A percentile compares a stretch with the other conserved stretches of the same genome.
Conservation (phyloP, 1,140 invertebrate genomes). For the Lepidostoma basale region DNA sequence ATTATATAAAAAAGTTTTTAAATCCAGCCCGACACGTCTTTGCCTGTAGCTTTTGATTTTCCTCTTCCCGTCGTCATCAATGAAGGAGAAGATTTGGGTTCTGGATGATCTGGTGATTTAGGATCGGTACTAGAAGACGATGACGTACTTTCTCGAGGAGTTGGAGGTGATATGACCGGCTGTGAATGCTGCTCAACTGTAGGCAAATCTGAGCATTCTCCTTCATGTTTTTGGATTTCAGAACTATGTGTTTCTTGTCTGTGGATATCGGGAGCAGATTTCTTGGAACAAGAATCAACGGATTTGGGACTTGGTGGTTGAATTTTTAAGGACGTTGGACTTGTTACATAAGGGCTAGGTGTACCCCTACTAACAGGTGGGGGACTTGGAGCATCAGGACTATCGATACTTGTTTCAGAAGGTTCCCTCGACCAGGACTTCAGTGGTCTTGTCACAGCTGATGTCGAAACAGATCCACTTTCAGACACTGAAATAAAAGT, state of each 20-base stretch:
- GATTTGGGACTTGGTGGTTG: constrained; percentile 2
- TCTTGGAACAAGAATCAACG: neutral
- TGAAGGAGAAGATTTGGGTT: constrained; percentile 24
- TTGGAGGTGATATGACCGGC: constrained; percentile 26
- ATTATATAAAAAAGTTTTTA: constrained; percentile 51
- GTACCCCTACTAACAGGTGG: constrained; percentile 13
- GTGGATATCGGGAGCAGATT: neutral
- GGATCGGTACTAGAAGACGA: too few species aligned
- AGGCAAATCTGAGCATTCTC: neutral
- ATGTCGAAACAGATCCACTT: constrained; percentile 48
- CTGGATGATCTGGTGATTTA: neutral
- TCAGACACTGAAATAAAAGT: constrained; percentile 41
- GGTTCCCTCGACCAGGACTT: constrained; percentile 50
- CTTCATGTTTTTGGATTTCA: neutral
- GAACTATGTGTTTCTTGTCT: neutral
- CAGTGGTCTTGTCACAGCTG: constrained; percentile 49
- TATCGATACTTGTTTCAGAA: constrained; percentile 48
- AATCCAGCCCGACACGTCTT: constrained; percentile 71
- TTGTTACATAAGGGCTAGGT: constrained; percentile 38
- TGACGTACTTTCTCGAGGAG: constrained; percentile 36
- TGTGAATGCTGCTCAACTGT: constrained; percentile 7
- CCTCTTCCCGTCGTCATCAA: constrained; percentile 61
- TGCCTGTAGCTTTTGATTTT: constrained; percentile 71
- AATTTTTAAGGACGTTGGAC: neutral
- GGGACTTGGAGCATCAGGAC: constrained; percentile 45